Percentiles rank a stretch among this genome's conserved stretches.
Conservation (phyloP, 2,888 invertebrate genomes). For the Cryptocephalus primarius region DNA sequence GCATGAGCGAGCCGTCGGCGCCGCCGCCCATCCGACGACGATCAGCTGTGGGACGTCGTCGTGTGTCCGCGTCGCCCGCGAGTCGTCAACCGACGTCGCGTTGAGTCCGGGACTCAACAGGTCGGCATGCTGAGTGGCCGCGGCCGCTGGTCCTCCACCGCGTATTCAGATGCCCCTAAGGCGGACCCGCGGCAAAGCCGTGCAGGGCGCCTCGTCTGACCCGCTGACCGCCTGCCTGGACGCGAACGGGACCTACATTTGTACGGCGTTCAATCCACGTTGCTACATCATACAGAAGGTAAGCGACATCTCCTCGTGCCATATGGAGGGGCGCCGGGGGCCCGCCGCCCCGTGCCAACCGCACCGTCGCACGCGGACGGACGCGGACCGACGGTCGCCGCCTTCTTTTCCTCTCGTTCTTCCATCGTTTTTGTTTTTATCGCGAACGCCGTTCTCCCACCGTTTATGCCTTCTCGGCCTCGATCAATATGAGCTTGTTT, state of each 20-base stretch:
- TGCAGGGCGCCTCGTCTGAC: conserved; percentile 20
- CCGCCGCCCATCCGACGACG: conserved; percentile 14
- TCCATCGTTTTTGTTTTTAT: no score
- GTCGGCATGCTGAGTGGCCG: conserved; percentile 38
- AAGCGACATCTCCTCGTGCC: conserved; percentile 15
- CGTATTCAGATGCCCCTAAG: conserved; percentile 36
- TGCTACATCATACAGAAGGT: conserved; percentile 58
- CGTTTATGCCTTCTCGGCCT: no score
- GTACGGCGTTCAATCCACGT: conserved; percentile 50
- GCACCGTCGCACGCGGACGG: neutral
- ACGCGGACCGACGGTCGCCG: no score
- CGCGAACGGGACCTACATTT: conserved; percentile 48
- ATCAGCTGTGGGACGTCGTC: conserved; percentile 28
- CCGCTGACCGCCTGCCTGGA: conserved; percentile 40
- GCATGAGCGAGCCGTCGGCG: conserved; percentile 11
- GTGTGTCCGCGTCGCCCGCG: conserved; percentile 17
- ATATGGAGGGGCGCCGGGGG: conserved; percentile 1
- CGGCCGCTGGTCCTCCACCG: conserved; percentile 22
- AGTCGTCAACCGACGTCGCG: conserved; percentile 28
- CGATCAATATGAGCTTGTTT: conserved; percentile 24
- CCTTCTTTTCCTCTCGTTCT: no score
- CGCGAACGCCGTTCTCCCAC: no score
- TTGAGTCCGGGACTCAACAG: conserved; percentile 36
- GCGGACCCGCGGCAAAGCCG: conserved; percentile 25
- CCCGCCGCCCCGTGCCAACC: neutral